Base-by-base conservation (phyloP, 2,888 invertebrate genomes). In the Melikaiella ostensackeni region DNA sequence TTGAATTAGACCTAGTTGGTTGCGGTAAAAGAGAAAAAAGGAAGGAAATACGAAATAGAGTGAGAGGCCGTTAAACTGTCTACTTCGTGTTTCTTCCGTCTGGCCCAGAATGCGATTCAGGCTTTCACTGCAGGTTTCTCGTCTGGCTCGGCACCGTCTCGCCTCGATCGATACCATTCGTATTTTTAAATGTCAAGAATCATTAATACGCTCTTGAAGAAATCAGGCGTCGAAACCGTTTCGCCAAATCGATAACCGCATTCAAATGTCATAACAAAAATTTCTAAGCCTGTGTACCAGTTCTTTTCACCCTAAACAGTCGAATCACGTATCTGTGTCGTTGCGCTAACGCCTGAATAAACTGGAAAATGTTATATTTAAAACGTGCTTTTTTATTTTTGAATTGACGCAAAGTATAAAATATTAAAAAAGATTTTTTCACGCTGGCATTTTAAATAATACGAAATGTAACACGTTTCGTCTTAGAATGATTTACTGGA, bases 51-150 rank as follows among this genome's bases (percentile, higher is more conserved):
- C 74, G 74, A 75, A 70, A 77, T 64, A 66, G 74, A 64, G 61
- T 77, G 77, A 80, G 85, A 86, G 84, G 87, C 83, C 83, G 84
- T 88, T 86, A 85, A 83, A 84, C 86, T 81, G 85, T 84, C 83
- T 85, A 64, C 59, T n/a, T 78, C 76, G 78, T 79, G 87, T 88
- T 87, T 88, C 88, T 89, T 88, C 88, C 89, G 88, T 87, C 87
- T 88, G 89, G 87, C 88, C 88, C 88, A 89, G 89, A 89, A 89
- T 88, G 87, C 85, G 85, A 88, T 84, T 81, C 85, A 85, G 86
- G 89, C 89, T 89, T 89, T 89, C 89, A 89, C 89, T 89, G 87
- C 85, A 88, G 88, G 88, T 88, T 88, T 87, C 88, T 88, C 88
- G 89, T 88, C 88, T 88, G 87, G 86, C 83, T 88, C 87, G 88